Evolutionary conservation across 2,113 vertebrate species (phyloP), one percentile per base, ranked within the genome.

Genomic region (Arizona elegans): DNA sequence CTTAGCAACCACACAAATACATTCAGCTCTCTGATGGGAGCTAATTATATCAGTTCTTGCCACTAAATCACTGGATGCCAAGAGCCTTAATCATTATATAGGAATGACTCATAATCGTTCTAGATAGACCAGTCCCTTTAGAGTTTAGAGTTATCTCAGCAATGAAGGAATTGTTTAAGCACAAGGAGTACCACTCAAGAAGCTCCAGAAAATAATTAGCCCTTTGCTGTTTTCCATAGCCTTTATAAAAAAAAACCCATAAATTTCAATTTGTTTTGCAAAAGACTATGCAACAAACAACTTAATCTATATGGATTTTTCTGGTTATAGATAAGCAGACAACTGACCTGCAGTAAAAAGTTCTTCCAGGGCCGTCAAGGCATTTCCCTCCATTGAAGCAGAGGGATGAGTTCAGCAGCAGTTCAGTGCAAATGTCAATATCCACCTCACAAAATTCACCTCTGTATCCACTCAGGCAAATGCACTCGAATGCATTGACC

Each of bases 391-490:
- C 94, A 15, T 96, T 96, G 93, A 95, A 92, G 88, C 96, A 97
- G 15, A 94, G 54, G 62, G 43, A 12, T 1, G 94, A 90, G 52
- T 87, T 94, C 53, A 75, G 54, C 0, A 86, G 21, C 13, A 54
- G 26, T 43, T 96, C 91, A 89, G 33, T 87, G 92, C 94, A 96
- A 87, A 93, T 55, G 15, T 95, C 90, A 62, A 94, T 11, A 55
- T 98, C 97, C 91, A 98, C 96, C 97, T 98, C 98, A 96, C 98
- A 98, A 93, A 97, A 97, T 93, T 96, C 96, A 47, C 98, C 98
- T 56, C 92, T 95, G 95, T 97, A 98, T 19, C 98, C 98, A 5
- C 96, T 96, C 58, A 62, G 92, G 93, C 98, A 99, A 90, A 97
- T 95, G 90, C 98, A 99, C 6, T 96, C 94, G 55, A 98, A 98